Conservation (phyloP, 2,797 vertebrate genomes). For the Spatula versicolor region DNA sequence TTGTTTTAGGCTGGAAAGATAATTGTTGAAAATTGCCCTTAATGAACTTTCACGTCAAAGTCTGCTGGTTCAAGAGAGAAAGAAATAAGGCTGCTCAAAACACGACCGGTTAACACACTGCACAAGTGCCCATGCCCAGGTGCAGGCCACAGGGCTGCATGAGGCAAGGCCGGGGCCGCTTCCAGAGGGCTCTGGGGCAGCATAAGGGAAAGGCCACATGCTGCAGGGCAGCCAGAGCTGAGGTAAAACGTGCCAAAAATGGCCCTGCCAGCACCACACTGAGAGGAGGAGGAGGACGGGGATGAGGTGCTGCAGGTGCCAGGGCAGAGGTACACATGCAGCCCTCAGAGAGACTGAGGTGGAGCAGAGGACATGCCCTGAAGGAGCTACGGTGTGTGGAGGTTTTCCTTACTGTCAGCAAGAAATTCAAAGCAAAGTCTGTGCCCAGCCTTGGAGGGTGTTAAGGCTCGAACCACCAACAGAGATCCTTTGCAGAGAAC, state of each 20-base stretch:
- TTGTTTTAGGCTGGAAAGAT: neutral
- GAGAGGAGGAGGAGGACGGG: neutral
- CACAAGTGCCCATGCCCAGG: fast-evolving
- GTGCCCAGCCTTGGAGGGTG: neutral
- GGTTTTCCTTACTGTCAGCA: neutral
- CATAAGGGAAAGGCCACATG: neutral
- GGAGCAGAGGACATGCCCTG: neutral
- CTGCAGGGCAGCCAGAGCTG: neutral
- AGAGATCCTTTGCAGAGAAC: neutral
- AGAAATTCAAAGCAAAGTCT: neutral
- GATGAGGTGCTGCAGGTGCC: too few species aligned
- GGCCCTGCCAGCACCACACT: neutral
- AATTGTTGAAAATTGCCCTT: constrained; percentile 20
- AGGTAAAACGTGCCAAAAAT: neutral
- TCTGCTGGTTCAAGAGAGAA: neutral
- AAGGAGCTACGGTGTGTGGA: too few species aligned
- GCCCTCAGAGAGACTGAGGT: fast-evolving
- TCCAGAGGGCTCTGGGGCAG: neutral
- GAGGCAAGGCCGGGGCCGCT: neutral
- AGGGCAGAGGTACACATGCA: neutral
- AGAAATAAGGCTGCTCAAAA: neutral
- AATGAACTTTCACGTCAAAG: constrained; percentile 19
- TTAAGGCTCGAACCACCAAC: neutral
- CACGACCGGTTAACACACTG: neutral
- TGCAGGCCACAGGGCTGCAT: neutral